Percentiles rank a stretch among this genome's conserved stretches.
These are phyloP conservation scores for Oreochromis niloticus DNA, from an alignment of 2,113 vertebrate species.

Conservation along the genomic window DNA sequence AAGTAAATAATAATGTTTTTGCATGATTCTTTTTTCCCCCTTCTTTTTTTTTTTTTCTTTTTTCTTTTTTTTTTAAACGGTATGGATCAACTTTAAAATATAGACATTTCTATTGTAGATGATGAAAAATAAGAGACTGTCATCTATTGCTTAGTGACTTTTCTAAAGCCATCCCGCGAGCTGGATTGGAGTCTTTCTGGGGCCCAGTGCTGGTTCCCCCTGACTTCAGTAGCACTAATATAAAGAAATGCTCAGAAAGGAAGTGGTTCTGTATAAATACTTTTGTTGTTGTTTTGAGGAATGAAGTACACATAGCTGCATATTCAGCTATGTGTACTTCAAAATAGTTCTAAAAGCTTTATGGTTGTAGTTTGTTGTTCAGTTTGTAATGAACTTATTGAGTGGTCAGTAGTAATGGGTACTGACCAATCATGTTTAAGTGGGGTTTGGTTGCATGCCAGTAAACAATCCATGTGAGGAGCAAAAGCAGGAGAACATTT, in stretches of 20 bases:
- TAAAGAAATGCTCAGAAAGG: background rate
- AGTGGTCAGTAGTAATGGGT: background rate
- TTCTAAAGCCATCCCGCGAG: background rate
- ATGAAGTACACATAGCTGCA: background rate
- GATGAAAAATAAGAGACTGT: background rate
- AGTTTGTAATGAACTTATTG: background rate
- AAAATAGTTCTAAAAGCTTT: background rate
- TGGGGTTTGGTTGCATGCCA: background rate
- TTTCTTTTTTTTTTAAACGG: rapidly evolving
- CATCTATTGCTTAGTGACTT: background rate
- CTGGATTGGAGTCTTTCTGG: background rate
- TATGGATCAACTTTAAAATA: background rate
- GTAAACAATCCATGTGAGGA: background rate
- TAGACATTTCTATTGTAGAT: background rate
- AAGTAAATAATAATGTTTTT: background rate
- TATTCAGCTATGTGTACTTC: background rate
- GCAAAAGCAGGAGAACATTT: background rate
- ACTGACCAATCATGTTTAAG: background rate
- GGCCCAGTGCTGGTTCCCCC: background rate
- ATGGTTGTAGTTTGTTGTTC: background rate
- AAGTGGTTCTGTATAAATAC: background rate
- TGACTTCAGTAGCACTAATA: background rate
- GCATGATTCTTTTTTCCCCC: background rate
- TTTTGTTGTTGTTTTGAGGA: background rate
- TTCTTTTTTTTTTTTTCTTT: rapidly evolving